Conservation (phyloP, 1,140 invertebrate genomes). For the Zaprionus nigranus region DNA sequence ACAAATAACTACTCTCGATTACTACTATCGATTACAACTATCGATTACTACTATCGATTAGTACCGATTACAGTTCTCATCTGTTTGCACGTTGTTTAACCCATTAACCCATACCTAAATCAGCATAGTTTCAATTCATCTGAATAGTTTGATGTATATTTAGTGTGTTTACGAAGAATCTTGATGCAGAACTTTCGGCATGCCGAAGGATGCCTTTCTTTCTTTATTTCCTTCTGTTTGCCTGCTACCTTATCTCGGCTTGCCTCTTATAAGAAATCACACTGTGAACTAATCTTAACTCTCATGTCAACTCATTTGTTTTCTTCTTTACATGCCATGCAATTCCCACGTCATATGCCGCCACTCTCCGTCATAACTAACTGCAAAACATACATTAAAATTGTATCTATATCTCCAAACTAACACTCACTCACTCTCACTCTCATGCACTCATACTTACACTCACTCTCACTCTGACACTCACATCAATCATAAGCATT, state of each 20-base stretch:
- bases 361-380: constrained; percentile 50
- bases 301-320: constrained; percentile 63
- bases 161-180: neutral
- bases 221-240: neutral
- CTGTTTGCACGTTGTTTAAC: too few relatives aligned
- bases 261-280: neutral
- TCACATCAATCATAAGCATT: constrained; percentile 21
- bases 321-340: constrained; percentile 81
- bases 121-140: neutral
- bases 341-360: constrained; percentile 61
- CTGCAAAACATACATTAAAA: constrained; percentile 26
- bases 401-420: constrained; percentile 2
- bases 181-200: neutral
- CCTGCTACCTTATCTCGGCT: neutral
- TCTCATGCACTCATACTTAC: constrained; percentile 3
- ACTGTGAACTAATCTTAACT: constrained; percentile 43
- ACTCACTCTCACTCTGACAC: constrained; percentile 12
- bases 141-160: neutral
- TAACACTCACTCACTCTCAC: neutral
- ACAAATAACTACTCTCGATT: too few relatives aligned
- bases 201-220: neutral
- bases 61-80: too few relatives aligned
- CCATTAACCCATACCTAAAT: too few relatives aligned
- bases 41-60: too few relatives aligned
- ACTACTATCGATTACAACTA: too few relatives aligned